Evolutionary conservation across 2,888 invertebrate genomes (phyloP).

Genomic region (Sphaeridia pumilis): DNA sequence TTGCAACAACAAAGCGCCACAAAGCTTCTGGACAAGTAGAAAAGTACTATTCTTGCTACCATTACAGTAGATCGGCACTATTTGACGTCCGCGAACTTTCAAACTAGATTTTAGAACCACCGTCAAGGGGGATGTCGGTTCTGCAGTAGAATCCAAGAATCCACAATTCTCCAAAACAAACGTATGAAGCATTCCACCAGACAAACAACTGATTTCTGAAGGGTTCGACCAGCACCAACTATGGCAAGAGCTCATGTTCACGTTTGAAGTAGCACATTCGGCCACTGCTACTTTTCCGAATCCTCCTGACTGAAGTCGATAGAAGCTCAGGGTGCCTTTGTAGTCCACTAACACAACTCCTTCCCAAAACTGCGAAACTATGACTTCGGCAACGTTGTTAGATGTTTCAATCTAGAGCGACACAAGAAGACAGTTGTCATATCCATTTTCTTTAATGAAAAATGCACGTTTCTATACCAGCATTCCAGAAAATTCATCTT

Average conservation of each 20-base stretch:
- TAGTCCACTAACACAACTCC: slow-evolving; percentile 19
- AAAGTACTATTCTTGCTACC: background rate
- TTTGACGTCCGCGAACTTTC: slow-evolving; percentile 6
- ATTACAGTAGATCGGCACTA: slow-evolving; percentile 4
- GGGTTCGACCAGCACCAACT: slow-evolving; percentile 29
- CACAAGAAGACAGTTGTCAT: no score
- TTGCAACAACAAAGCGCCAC: slow-evolving; percentile 15
- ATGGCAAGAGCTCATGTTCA: slow-evolving; percentile 7
- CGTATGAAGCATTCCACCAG: slow-evolving; percentile 1
- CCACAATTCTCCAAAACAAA: slow-evolving; percentile 5
- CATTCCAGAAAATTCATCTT: no score
- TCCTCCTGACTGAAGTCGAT: background rate
- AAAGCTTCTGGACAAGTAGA: slow-evolving; percentile 13
- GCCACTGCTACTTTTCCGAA: background rate
- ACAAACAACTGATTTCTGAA: slow-evolving; percentile 17
- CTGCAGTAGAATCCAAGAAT: background rate
- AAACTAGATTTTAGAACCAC: slow-evolving; percentile 1
- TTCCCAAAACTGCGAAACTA: slow-evolving; percentile 28
- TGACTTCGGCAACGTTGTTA: slow-evolving; percentile 16
- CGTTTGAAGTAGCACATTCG: no score
- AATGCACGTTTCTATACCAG: no score
- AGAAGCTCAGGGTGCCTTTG: slow-evolving; percentile 17
- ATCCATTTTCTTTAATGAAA: no score
- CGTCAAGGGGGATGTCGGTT: background rate
- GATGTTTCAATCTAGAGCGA: background rate